A percentile compares a stretch with the other conserved stretches of the same genome.
These are phyloP conservation scores for Diplodus puntazzo DNA, from an alignment of 2,797 vertebrate species.

Conservation along the genomic window DNA sequence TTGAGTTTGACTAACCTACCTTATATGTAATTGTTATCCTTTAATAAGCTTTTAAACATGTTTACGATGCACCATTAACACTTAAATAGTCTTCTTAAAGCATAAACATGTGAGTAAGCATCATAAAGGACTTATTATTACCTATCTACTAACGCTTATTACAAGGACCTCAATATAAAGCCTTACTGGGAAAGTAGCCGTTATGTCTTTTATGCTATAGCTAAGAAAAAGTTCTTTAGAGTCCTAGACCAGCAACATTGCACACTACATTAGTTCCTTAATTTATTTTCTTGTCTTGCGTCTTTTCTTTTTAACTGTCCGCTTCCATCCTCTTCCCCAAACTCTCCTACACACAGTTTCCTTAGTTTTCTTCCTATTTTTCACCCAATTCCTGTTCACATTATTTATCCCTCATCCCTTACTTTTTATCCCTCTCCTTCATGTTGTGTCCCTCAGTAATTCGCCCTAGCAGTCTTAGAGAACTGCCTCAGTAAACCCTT, in stretches of 20 bases:
- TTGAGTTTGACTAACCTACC: no score
- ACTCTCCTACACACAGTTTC: neutral
- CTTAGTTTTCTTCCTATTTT: neutral
- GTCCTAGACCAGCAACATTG: neutral
- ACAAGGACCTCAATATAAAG: no score
- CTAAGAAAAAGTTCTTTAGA: constrained; percentile 1
- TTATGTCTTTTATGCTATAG: constrained; percentile 26
- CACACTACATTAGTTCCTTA: constrained; percentile 2
- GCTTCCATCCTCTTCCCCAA: constrained; percentile 17
- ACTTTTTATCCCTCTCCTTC: neutral
- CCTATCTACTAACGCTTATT: no score
- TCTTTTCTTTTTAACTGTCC: neutral
- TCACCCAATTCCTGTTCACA: neutral
- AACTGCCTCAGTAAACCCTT: constrained; percentile 43
- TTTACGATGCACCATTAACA: no score
- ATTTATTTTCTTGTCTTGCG: constrained; percentile 19
- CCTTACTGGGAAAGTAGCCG: neutral
- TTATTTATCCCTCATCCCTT: neutral
- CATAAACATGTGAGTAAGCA: no score
- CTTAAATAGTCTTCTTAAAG: no score
- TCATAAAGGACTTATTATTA: no score
- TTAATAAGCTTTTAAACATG: no score
- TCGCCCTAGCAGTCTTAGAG: constrained; percentile 20
- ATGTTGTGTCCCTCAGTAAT: constrained; percentile 18
- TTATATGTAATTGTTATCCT: no score